Base-by-base conservation (phyloP, 2,797 vertebrate genomes). In the Malurus leucopterus region DNA sequence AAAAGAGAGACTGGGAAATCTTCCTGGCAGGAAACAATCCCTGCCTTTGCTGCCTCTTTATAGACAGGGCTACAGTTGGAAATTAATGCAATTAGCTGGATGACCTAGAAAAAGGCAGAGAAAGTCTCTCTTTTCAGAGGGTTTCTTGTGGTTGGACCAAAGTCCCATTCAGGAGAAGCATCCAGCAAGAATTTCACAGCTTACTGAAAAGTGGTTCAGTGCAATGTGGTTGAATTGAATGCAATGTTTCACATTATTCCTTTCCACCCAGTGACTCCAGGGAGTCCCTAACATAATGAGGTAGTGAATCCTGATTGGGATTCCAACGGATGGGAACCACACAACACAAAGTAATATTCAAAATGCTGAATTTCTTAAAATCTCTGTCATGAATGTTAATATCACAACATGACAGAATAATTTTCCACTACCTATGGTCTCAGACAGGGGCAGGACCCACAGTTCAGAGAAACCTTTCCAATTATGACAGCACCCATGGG, bases 151-250 rank as follows among this genome's bases (percentile, higher is more conserved):
- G 75, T 69, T 90, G 67, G 70, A 94, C 88, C 73, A 22, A 85
- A 77, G 82, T 89, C 65, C 55, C 43, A 89, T 85, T 89, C 88
- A 89, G 70, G 59, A 90, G 67, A 92, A 89, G 55, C 50, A 90
- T 85, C 84, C 67, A 85, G 38, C n/a, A 89, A 88, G 89, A 92
- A 92, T 95, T 90, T 94, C 82, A 87, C 79, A 91, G 90, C n/a
- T 88, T 90, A 83, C 75, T 92, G 78, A 79, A 82, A 90, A 94
- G 81, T 65, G 62, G 47, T 91, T 90, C 82, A 51, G 30, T 51
- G 67, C 29, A 81, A 81, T 78, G 85, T 90, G 40, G 29, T 21
- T 86, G 55, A 84, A 85, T 54, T 69, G 73, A 85, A 83, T 71
- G 65, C 30, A 54, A 43, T 69, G 69, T 68, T 90, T 93, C 63